Evolutionary conservation across 1,140 invertebrate genomes (phyloP), one percentile per base, ranked within the genome.

Genomic region (Penaeus japonicus): DNA sequence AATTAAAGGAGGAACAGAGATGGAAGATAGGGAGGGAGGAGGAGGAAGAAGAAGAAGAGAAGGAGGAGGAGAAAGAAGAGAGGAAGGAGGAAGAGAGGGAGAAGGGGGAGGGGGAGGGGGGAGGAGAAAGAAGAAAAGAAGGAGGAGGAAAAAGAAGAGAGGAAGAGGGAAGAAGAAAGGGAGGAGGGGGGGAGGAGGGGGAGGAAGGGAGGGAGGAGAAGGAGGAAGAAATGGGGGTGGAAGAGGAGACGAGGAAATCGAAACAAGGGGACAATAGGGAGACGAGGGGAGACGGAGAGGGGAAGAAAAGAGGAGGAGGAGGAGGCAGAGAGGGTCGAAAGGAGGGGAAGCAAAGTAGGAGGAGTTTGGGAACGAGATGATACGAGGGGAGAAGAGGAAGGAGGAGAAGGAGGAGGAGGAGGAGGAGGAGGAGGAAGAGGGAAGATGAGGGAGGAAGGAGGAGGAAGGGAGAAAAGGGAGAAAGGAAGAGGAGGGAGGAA

Each of bases 21-120:
- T 27, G 39, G 75, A 78, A 53, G 39, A n/a, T 35, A 53, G 24
- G 75, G 39, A 32, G 39, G 30, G 15, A 30, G 35, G 75, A 35
- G 32, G 39, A 32, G 39, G 75, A 78, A 32, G 39, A 32, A 78
- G 35, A 79, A 18, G 47, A 18, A 84, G 54, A 82, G 59, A 84
- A 24, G 10, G 78, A n/a, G 35, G 10, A 18, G 10, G 35, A 62
- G 55, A 62, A 27, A 62, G 24, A 47, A 35, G 27, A 65, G 53
- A 39, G 24, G 83, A 75, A 65, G 54, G 39, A 85, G 83, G 75
- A 39, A 85, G 83, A 85, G 35, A 84, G 82, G 73, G 62, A 84
- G 62, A 84, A 10, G 73, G 30, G 73, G 75, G 30, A 35, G 73
- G 35, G 54, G 24, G 73, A 30, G 20, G 59, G 59, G 59, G 59